Base-by-base conservation (phyloP, 2,888 invertebrate species). In the Reticulitermes lucifugus region DNA sequence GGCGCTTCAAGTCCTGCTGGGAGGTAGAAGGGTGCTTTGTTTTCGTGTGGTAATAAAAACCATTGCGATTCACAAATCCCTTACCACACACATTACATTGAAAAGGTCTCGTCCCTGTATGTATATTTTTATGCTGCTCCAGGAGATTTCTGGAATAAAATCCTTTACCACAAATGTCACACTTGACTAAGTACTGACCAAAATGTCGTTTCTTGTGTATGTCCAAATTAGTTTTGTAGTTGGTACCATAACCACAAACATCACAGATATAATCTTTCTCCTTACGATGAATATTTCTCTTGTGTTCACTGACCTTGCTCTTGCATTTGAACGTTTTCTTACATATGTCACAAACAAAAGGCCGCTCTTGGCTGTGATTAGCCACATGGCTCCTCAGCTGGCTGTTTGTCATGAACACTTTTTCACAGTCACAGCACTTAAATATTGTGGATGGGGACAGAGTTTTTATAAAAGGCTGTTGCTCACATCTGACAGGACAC, bases 51-150 rank as follows among this genome's bases (percentile, higher is more conserved):
- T 88, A 88, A 9, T 86, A 87, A 25, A 90, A 86, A 51, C 90
- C 90, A 80, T 89, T 89, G 65, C 89, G 89, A 85, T 90, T 89
- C 2, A 87, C 86, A 73, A 90, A 90, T 2, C 87, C 85, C 75
- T 88, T 89, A 70, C 83, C 80, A 85, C 90, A 90, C 5, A 89
- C 83, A 5, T 89, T 87, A 83, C 90, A 90, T 0, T 85, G 83
- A 75, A 89, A 88, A 9, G 87, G 82, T 35, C 87, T 89, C 77
- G 85, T 55, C 3, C 87, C 87, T 5, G 73, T 73, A 35, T 86
- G 86, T 41, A 79, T 75, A 7, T 71, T 73, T 22, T 75, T 65
- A 60, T 86, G 86, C n/a, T 70, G 29, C 65, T 84, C 71, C n/a
- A 86, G 55, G 59, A 80, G 84, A 5, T 51, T 71, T 7, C 43